These are phyloP conservation scores for Elanoides forficatus DNA, from an alignment of 2,113 vertebrate species.

Conservation along the genomic window DNA sequence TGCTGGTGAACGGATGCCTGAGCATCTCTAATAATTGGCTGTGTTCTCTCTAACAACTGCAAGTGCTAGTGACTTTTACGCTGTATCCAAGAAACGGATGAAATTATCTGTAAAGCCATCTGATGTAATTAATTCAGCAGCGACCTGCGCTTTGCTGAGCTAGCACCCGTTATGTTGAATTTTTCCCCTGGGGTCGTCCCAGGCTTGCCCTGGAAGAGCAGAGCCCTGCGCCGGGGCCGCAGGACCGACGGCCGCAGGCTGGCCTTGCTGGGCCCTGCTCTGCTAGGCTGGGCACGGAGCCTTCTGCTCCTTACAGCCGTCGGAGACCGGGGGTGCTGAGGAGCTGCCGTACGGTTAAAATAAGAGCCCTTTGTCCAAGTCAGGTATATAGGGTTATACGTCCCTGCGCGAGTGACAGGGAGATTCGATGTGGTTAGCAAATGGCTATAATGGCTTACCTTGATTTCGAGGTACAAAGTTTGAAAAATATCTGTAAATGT, in stretches of 20 bases:
- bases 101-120: neutral
- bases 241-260: neutral
- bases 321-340: accelerated
- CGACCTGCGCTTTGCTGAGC: neutral
- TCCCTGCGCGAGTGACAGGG: neutral
- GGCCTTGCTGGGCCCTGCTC: no score
- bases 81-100: neutral
- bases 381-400: accelerated
- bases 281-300: neutral
- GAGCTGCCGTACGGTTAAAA: neutral
- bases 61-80: neutral
- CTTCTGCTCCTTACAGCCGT: accelerated
- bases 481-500: neutral
- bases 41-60: no score
- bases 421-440: neutral
- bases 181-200: no score
- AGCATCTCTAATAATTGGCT: neutral
- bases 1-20: neutral
- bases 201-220: neutral
- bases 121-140: neutral
- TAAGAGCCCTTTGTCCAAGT: neutral
- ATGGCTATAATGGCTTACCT: neutral
- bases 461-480: neutral
- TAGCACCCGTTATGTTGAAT: neutral
- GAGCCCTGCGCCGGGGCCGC: neutral